Conservation (phyloP, 2,113 vertebrate species). For the Epinephelus cyanopodus region DNA sequence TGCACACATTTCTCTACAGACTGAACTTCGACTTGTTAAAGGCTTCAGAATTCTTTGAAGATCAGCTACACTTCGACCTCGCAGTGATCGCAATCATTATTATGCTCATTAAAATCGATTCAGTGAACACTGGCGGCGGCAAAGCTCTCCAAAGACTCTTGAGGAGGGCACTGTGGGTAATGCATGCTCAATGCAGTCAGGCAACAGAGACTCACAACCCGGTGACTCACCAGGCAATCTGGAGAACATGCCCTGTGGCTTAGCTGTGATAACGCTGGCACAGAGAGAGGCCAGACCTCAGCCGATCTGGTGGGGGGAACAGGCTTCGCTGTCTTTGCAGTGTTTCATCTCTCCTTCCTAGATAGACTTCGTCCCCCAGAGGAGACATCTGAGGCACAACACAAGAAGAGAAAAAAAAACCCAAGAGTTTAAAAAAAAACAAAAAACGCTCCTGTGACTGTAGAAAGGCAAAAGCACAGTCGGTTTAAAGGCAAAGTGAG, state of each 20-base stretch:
- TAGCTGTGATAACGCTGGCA: slow-evolving; percentile 79
- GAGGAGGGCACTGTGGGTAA: slow-evolving; percentile 57
- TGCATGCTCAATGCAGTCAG: slow-evolving; percentile 59
- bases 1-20: neutral
- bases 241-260: slow-evolving; percentile 82
- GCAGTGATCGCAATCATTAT: neutral
- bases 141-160: slow-evolving; percentile 31
- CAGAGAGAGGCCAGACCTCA: slow-evolving; percentile 76
- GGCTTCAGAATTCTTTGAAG: neutral
- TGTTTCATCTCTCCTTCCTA: slow-evolving; percentile 60
- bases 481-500: slow-evolving; percentile 58
- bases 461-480: slow-evolving; percentile 54
- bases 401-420: slow-evolving; percentile 2
- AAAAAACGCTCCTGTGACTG: slow-evolving; percentile 39
- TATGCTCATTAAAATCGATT: slow-evolving; percentile 24
- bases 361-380: slow-evolving; percentile 54
- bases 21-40: neutral
- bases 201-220: slow-evolving; percentile 68
- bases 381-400: slow-evolving; percentile 48
- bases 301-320: slow-evolving; percentile 72
- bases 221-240: slow-evolving; percentile 84
- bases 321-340: slow-evolving; percentile 47
- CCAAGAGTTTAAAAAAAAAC: slow-evolving; percentile 26
- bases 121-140: neutral
- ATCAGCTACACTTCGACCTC: neutral